A percentile compares a stretch with the other conserved stretches of the same genome.
These are phyloP conservation scores for Diachasmimorpha longicaudata DNA, from an alignment of 1,140 invertebrate genomes.

Conservation along the genomic window DNA sequence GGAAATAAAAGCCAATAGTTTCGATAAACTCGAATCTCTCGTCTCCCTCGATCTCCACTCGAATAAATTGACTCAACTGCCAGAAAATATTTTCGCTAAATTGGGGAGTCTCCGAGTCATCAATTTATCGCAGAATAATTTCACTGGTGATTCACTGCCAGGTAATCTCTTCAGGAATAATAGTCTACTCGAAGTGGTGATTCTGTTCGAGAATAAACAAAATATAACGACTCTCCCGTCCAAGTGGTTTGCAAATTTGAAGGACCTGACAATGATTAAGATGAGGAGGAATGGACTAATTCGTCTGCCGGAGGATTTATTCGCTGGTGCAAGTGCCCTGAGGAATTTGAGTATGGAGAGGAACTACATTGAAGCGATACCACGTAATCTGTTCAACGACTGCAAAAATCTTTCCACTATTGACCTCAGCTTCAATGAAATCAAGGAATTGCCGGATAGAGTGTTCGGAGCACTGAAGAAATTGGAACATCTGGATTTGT, in stretches of 20 bases:
- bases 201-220: conserved; percentile 55
- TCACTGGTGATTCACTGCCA: conserved; percentile 62
- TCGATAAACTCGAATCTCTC: conserved; percentile 66
- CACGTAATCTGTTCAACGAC: conserved; percentile 65
- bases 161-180: conserved; percentile 66
- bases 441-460: conserved; percentile 55
- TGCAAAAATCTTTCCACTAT: conserved; percentile 67
- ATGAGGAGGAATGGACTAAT: conserved; percentile 62
- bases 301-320: conserved; percentile 65
- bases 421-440: conserved; percentile 48
- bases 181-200: conserved; percentile 60
- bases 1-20: conserved; percentile 67
- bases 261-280: conserved; percentile 63
- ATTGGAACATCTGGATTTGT: conserved; percentile 60
- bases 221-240: conserved; percentile 63
- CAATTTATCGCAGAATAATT: conserved; percentile 67
- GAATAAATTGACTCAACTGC: conserved; percentile 67
- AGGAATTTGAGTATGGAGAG: conserved; percentile 65
- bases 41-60: conserved; percentile 68
- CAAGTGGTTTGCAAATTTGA: conserved; percentile 65
- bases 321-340: conserved; percentile 64
- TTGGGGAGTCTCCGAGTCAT: conserved; percentile 66
- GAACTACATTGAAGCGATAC: conserved; percentile 66
- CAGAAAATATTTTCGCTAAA: conserved; percentile 64
- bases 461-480: conserved; percentile 62